Conservation (phyloP, 2,888 invertebrate genomes). For the Latrodectus hesperus region DNA sequence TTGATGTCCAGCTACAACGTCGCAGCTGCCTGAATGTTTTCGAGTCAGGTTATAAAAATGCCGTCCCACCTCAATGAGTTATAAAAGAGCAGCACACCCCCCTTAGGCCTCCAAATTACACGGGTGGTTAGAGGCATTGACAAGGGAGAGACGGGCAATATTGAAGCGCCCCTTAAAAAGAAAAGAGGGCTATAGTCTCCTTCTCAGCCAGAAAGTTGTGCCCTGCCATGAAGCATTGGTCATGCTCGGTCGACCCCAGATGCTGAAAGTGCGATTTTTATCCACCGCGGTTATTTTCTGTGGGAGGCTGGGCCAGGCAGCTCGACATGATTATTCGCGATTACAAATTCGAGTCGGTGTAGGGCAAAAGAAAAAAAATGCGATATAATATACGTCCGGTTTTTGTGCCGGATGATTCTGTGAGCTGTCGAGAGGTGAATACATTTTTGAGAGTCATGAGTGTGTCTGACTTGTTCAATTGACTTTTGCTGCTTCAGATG, state of each 20-base stretch:
- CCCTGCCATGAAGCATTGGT: slow-evolving; percentile 26
- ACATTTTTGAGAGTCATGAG: not conserved
- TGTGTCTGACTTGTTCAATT: slow-evolving; percentile 16
- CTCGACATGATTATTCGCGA: slow-evolving; percentile 51
- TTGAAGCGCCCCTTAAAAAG: slow-evolving; percentile 32
- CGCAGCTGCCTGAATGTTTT: slow-evolving; percentile 46
- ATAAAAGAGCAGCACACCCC: slow-evolving; percentile 9
- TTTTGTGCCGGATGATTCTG: not conserved
- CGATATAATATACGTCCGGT: not conserved
- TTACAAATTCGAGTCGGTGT: slow-evolving; percentile 40
- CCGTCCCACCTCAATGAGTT: slow-evolving; percentile 11
- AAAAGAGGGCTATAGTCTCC: slow-evolving; percentile 13
- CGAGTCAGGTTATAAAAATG: slow-evolving; percentile 25
- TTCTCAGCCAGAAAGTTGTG: slow-evolving; percentile 1
- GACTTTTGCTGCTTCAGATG: slow-evolving; percentile 12
- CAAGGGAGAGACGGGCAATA: slow-evolving; percentile 6
- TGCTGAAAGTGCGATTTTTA: slow-evolving; percentile 35
- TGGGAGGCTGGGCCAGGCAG: slow-evolving; percentile 17
- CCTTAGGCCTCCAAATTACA: slow-evolving; percentile 43
- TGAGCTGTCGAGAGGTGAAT: not conserved
- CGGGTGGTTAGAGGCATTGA: slow-evolving; percentile 52
- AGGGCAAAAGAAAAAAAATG: not conserved
- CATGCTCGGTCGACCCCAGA: slow-evolving; percentile 37
- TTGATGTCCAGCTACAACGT: not conserved
- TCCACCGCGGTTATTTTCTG: slow-evolving; percentile 17